A percentile compares a stretch with the other conserved stretches of the same genome.
Conservation (phyloP, 2,113 vertebrate species). For the Trichomycterus rosablanca region DNA sequence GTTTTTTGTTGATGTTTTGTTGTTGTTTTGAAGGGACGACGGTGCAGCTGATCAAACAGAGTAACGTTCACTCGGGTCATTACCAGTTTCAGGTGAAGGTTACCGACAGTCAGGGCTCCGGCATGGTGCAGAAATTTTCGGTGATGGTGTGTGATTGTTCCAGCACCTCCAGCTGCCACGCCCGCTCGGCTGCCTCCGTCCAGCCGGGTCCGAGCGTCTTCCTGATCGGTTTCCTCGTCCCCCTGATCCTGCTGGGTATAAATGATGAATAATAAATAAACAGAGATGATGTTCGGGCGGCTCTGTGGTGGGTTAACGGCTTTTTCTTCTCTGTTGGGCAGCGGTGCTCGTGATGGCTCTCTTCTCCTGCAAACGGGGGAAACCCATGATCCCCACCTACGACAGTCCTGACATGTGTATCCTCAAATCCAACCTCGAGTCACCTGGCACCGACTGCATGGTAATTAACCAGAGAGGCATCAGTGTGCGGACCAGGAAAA, state of each 20-base stretch:
- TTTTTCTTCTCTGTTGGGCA: conserved; percentile 21
- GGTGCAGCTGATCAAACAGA: conserved; percentile 50
- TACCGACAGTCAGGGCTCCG: conserved; percentile 48
- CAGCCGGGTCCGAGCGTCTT: background rate
- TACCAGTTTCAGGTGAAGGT: conserved; percentile 49
- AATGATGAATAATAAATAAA: too few relatives aligned
- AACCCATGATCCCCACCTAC: background rate
- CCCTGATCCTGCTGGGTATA: conserved; percentile 54
- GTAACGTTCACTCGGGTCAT: conserved; percentile 32
- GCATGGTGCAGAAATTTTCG: conserved; percentile 47
- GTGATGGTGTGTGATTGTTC: conserved; percentile 59
- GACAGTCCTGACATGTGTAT: conserved; percentile 5
- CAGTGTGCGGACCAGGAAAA: too few relatives aligned
- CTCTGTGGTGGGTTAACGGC: background rate
- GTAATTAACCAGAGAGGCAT: too few relatives aligned
- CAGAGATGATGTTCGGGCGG: too few relatives aligned
- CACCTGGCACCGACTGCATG: conserved; percentile 53
- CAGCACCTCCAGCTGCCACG: conserved; percentile 26
- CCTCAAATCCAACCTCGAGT: conserved; percentile 49
- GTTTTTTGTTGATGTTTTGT: background rate
- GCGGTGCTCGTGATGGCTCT: conserved; percentile 41
- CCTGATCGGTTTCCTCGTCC: conserved; percentile 9
- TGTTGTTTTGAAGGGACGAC: conserved; percentile 46
- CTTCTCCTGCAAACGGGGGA: conserved; percentile 28
- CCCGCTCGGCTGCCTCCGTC: background rate